A percentile compares a stretch with the other conserved stretches of the same genome.
Conservation (phyloP, 2,888 invertebrate species). For the Elysia crispata region DNA sequence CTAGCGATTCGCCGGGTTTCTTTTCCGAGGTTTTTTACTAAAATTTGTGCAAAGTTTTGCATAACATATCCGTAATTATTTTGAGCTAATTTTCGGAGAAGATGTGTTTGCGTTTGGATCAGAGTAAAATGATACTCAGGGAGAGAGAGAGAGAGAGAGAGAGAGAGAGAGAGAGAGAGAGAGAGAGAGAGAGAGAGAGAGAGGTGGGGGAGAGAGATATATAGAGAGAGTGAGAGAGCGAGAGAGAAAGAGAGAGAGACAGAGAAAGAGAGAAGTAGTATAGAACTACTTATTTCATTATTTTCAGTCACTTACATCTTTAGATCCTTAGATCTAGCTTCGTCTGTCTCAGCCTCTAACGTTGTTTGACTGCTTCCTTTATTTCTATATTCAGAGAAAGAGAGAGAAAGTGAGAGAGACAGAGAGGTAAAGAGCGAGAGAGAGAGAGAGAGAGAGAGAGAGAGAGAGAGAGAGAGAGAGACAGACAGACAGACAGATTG, state of each 20-base stretch:
- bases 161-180: slow-evolving; percentile 46
- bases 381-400: too few species aligned
- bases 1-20: too few species aligned
- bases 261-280: slow-evolving; percentile 18
- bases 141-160: slow-evolving; percentile 11
- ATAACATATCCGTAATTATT: too few species aligned
- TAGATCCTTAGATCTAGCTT: too few species aligned
- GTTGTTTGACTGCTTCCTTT: too few species aligned
- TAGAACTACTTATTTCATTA: too few species aligned
- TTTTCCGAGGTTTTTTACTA: too few species aligned
- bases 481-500: too few species aligned
- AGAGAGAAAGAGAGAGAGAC: neutral
- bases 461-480: neutral
- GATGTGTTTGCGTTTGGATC: neutral
- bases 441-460: neutral
- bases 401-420: neutral
- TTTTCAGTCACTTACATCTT: too few species aligned
- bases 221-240: neutral
- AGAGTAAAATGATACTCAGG: neutral
- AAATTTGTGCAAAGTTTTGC: too few species aligned
- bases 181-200: slow-evolving; percentile 45
- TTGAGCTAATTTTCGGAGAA: too few species aligned
- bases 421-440: slow-evolving; percentile 5
- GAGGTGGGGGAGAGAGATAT: slow-evolving; percentile 32
- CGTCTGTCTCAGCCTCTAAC: too few species aligned